A percentile compares a stretch with the other conserved stretches of the same genome.
Conservation (phyloP, 1,140 invertebrate genomes). For the Triops cancriformis region DNA sequence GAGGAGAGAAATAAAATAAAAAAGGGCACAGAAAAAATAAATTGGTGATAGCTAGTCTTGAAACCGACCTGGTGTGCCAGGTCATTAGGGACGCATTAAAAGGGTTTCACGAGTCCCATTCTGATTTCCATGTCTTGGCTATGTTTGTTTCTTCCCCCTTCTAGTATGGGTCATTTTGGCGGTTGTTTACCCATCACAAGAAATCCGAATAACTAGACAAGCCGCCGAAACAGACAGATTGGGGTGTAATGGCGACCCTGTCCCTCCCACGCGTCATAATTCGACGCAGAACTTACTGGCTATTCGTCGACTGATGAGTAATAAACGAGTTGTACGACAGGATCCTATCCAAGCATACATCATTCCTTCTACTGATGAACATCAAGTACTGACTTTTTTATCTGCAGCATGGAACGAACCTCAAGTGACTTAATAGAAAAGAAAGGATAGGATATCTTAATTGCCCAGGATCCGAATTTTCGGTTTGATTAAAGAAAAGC, state of each 20-base stretch:
- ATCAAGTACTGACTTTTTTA: slow-evolving; percentile 49
- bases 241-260: background rate
- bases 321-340: slow-evolving; percentile 42
- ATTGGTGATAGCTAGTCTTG: background rate
- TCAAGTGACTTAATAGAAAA: too few relatives aligned
- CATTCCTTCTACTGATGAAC: slow-evolving; percentile 66
- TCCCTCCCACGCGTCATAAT: background rate
- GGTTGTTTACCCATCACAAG: background rate
- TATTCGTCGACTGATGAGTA: background rate
- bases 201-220: background rate
- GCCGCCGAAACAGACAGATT: background rate
- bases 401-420: too few relatives aligned
- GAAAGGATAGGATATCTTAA: too few relatives aligned
- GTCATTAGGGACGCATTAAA: background rate
- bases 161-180: background rate
- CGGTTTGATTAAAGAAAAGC: too few relatives aligned
- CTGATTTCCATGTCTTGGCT: background rate
- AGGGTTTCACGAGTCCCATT: background rate
- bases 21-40: background rate
- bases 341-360: slow-evolving; percentile 62
- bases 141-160: background rate
- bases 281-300: slow-evolving; percentile 3
- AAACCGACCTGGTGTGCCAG: background rate
- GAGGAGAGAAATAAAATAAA: background rate
- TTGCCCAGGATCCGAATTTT: too few relatives aligned